These are phyloP conservation scores for Marasmarcha lunaedactyla DNA, from an alignment of 2,888 invertebrate genomes.

Conservation along the genomic window DNA sequence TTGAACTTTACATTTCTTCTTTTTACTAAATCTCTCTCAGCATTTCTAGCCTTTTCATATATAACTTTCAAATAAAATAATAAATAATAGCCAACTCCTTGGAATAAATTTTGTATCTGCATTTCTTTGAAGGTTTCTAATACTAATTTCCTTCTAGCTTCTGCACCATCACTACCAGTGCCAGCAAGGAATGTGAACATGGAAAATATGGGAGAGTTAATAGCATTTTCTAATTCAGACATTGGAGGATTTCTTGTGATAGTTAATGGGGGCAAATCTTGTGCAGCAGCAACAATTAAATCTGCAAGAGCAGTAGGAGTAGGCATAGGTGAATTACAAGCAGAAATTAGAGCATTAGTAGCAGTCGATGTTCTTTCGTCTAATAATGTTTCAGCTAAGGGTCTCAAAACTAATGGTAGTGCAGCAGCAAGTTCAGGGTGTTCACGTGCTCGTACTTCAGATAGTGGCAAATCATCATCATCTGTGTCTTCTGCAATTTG, in stretches of 20 bases:
- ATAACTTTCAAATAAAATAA: slow-evolving; percentile 89
- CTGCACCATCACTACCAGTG: slow-evolving; percentile 72
- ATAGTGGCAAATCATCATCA: slow-evolving; percentile 82
- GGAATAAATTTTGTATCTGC: slow-evolving; percentile 73
- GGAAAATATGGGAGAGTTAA: slow-evolving; percentile 86
- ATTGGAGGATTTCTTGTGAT: slow-evolving; percentile 60
- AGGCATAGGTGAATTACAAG: slow-evolving; percentile 46
- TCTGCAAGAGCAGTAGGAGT: slow-evolving; percentile 53
- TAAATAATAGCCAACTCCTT: slow-evolving; percentile 85
- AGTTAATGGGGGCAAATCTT: slow-evolving; percentile 61
- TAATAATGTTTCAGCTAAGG: slow-evolving; percentile 53
- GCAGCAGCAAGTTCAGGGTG: slow-evolving; percentile 69
- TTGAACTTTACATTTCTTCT: slow-evolving; percentile 78
- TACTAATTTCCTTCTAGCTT: slow-evolving; percentile 82
- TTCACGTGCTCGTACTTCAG: slow-evolving; percentile 78
- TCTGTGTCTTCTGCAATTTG: slow-evolving; percentile 72
- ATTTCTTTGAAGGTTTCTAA: slow-evolving; percentile 86
- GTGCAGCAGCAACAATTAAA: slow-evolving; percentile 52
- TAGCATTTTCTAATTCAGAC: slow-evolving; percentile 73
- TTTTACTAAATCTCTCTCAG: slow-evolving; percentile 60
- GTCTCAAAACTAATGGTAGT: slow-evolving; percentile 48
- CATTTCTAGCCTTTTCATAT: slow-evolving; percentile 66
- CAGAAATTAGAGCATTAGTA: slow-evolving; percentile 45
- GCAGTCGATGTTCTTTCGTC: slow-evolving; percentile 51
- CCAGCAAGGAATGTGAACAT: slow-evolving; percentile 87